These are phyloP conservation scores for Sebastes steindachneri DNA, from an alignment of 2,797 vertebrate genomes.

Conservation along the genomic window DNA sequence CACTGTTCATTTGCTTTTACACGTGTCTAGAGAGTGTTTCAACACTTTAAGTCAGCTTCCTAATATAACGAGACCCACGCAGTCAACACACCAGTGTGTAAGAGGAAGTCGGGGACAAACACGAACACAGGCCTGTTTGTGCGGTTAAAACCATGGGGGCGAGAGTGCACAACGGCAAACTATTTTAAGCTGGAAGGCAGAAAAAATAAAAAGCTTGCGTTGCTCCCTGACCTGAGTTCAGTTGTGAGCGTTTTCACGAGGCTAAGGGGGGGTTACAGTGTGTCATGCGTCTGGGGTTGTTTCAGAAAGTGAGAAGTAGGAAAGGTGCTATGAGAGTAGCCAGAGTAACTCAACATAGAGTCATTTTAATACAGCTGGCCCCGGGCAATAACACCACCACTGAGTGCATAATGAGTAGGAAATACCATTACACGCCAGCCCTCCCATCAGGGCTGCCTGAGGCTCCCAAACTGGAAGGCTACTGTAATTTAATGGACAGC, in stretches of 20 bases:
- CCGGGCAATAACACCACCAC: constrained; percentile 22
- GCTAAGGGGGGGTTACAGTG: background rate
- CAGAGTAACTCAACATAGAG: constrained; percentile 2
- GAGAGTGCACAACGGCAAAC: background rate
- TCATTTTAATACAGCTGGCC: constrained; percentile 61
- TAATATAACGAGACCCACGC: constrained; percentile 16
- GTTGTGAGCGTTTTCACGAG: background rate
- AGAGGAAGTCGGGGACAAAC: constrained; percentile 50
- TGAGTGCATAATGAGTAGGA: constrained; percentile 48
- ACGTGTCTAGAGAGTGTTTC: background rate
- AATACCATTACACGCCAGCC: constrained; percentile 42
- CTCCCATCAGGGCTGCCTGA: constrained; percentile 11
- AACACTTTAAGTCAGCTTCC: constrained; percentile 4
- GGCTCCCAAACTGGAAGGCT: constrained; percentile 3
- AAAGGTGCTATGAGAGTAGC: background rate
- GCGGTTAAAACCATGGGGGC: constrained; percentile 45
- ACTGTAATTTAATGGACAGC: background rate
- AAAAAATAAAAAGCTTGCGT: background rate
- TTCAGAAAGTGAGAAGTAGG: constrained; percentile 22
- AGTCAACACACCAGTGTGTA: constrained; percentile 30
- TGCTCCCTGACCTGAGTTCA: constrained; percentile 17
- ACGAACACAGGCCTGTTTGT: constrained; percentile 38
- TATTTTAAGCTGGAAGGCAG: constrained; percentile 37
- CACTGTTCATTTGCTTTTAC: background rate
- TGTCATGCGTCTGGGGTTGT: constrained; percentile 17